phyloP scores from a whole-genome alignment of 30 jellyfish, hydroid and myxozoan genomes.

The Hydra vulgaris region DNA sequence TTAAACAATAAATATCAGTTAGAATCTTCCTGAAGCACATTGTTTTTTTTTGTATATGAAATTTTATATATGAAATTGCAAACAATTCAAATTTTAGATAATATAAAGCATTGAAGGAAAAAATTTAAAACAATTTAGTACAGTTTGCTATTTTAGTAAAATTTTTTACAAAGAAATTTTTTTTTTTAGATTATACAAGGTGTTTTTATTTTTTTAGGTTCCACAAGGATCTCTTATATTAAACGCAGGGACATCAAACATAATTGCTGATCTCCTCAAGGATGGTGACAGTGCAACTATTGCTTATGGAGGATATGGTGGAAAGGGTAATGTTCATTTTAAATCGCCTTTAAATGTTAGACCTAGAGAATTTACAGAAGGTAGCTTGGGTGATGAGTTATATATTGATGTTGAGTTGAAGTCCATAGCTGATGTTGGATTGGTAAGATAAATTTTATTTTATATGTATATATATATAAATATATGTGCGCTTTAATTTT shows the following conservation, averaged over 20 bases:
- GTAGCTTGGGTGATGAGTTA: slow-evolving; percentile 54
- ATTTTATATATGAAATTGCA: too few species aligned
- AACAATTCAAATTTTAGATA: too few species aligned
- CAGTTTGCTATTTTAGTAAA: too few species aligned
- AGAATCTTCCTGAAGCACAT: too few species aligned
- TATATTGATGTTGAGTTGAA: slow-evolving; percentile 65
- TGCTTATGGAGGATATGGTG: slow-evolving; percentile 82
- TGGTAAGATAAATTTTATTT: slow-evolving; percentile 40
- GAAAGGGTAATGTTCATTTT: slow-evolving; percentile 79
- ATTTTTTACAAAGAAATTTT: too few species aligned
- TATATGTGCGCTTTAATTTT: too few species aligned
- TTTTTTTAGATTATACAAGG: too few species aligned
- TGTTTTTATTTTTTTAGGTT: slow-evolving; percentile 45
- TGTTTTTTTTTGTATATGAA: too few species aligned
- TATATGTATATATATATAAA: too few species aligned
- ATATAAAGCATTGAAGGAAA: too few species aligned
- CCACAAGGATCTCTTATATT: slow-evolving; percentile 79
- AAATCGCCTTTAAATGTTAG: slow-evolving; percentile 58
- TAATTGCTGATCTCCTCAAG: slow-evolving; percentile 33
- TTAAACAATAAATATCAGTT: too few species aligned
- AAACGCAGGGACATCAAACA: slow-evolving; percentile 13
- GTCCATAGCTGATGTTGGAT: slow-evolving; percentile 93
- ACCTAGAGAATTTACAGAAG: slow-evolving; percentile 77
- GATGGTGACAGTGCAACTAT: slow-evolving; percentile 27
- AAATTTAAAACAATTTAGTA: too few species aligned